Percentiles rank a stretch among this genome's conserved stretches.
Evolutionary conservation across 2,888 invertebrate genomes (phyloP).

Genomic region (Mystacides longicornis): DNA sequence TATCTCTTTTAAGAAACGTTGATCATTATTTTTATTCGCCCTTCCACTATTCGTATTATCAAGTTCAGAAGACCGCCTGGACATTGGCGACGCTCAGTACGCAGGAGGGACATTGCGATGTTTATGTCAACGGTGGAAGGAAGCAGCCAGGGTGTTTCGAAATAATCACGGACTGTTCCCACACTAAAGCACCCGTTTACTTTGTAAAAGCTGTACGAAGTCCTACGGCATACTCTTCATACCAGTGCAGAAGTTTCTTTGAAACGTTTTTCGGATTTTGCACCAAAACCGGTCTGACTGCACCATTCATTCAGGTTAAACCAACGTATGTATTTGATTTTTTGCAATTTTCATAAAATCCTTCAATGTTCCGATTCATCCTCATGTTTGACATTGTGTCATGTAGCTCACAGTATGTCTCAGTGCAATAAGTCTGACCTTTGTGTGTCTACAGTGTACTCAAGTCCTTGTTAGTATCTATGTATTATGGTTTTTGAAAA

Average conservation of each 20-base stretch:
- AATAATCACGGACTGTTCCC: neutral
- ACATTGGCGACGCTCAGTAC: slow-evolving; percentile 51
- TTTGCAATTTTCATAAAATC: neutral
- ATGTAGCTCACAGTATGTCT: neutral
- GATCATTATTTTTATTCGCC: no score
- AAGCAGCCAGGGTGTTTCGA: neutral
- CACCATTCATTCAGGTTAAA: neutral
- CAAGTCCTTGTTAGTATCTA: no score
- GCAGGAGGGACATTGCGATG: slow-evolving; percentile 36
- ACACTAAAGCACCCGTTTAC: neutral
- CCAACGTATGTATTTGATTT: neutral
- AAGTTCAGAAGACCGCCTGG: slow-evolving; percentile 47
- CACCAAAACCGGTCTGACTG: neutral
- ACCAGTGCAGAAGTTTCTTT: neutral
- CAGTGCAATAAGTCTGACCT: no score
- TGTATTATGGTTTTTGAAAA: no score
- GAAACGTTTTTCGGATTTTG: neutral
- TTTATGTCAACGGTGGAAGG: neutral
- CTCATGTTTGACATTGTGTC: neutral
- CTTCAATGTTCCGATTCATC: neutral
- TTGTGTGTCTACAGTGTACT: no score
- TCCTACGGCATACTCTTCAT: neutral
- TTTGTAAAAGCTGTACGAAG: neutral
- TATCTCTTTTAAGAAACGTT: no score
- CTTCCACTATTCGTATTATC: slow-evolving; percentile 48